Conservation (phyloP, 2,888 invertebrate genomes). For the Orchesellides sinensis region DNA sequence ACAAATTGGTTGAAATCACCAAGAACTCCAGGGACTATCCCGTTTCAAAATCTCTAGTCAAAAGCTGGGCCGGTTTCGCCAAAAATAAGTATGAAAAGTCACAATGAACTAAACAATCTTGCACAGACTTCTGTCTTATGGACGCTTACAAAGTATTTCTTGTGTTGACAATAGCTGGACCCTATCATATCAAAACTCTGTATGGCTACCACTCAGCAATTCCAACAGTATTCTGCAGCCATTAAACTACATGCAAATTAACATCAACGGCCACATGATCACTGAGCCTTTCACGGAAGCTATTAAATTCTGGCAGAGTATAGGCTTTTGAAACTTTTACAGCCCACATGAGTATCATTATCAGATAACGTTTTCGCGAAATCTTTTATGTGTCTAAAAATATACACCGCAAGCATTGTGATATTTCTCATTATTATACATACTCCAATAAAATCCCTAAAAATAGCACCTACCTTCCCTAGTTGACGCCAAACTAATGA, state of each 20-base stretch:
- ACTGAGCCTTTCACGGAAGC: constrained; percentile 42
- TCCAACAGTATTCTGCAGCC: no score
- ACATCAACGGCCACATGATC: constrained; percentile 34
- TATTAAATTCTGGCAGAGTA: constrained; percentile 37
- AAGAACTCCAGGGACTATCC: constrained; percentile 27
- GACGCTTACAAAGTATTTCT: background rate
- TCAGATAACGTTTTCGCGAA: no score
- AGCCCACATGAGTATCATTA: background rate
- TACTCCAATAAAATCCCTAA: no score
- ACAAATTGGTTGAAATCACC: constrained; percentile 32
- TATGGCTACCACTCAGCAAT: constrained; percentile 15
- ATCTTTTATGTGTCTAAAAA: no score
- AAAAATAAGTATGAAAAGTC: constrained; percentile 27
- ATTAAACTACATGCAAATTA: constrained; percentile 39
- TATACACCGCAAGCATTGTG: no score
- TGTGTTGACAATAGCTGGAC: constrained; percentile 16
- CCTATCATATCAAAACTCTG: constrained; percentile 7
- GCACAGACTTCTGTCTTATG: background rate
- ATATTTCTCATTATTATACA: no score
- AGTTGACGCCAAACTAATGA: no score
- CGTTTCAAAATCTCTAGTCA: constrained; percentile 39
- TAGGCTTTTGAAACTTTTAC: constrained; percentile 3
- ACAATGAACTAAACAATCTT: background rate
- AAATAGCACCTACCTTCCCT: no score
- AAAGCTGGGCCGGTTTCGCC: constrained; percentile 53